Conservation (phyloP, 2,797 vertebrate genomes). For the Semaprochilodus insignis region DNA sequence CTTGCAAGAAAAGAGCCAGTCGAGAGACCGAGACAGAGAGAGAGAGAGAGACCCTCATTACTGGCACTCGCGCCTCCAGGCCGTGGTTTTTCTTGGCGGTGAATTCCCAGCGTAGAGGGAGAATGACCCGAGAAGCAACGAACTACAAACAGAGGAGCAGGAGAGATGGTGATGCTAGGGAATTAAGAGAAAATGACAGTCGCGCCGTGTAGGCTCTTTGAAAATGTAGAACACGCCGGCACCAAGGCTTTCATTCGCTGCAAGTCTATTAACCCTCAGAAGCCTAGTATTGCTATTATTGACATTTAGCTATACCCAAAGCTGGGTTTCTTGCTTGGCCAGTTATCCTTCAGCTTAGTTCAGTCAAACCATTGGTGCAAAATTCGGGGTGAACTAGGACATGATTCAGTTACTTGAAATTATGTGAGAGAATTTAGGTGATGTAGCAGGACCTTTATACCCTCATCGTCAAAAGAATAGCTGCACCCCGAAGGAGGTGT, state of each 20-base stretch:
- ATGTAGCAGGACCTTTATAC: too few species aligned
- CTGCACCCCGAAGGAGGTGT: too few species aligned
- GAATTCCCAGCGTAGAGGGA: neutral
- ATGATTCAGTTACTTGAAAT: too few species aligned
- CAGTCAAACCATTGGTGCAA: too few species aligned
- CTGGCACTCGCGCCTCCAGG: neutral
- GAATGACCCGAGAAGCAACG: neutral
- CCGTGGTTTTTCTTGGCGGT: neutral
- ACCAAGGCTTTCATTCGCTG: neutral
- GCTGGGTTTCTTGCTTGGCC: too few species aligned
- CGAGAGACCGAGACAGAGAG: neutral
- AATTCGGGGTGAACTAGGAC: too few species aligned
- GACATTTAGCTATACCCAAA: neutral
- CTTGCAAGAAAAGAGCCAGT: neutral
- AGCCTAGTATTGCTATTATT: neutral
- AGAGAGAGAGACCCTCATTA: conserved; percentile 14
- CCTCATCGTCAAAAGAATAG: too few species aligned
- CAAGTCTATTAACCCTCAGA: neutral
- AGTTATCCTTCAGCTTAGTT: too few species aligned
- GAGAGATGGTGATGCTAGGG: neutral
- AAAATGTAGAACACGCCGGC: neutral
- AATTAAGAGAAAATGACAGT: neutral
- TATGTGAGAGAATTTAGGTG: too few species aligned
- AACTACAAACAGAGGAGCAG: neutral
- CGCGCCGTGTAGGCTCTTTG: neutral